Conservation (phyloP, 2,113 vertebrate genomes). For the Alligator sinensis region DNA sequence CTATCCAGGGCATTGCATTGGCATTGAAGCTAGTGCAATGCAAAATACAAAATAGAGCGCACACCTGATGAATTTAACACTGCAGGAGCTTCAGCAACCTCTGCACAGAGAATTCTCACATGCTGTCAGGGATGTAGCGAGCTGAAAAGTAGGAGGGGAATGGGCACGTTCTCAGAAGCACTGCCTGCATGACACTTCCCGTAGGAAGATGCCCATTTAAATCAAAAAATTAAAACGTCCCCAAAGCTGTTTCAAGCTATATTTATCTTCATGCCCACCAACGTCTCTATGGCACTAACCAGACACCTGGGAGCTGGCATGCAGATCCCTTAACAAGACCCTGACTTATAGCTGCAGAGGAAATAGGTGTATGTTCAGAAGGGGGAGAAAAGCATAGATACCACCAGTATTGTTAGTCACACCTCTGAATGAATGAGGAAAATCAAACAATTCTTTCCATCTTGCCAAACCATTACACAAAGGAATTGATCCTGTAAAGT, state of each 20-base stretch:
- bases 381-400: background rate
- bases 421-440: background rate
- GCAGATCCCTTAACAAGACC: background rate
- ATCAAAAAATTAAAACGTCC: background rate
- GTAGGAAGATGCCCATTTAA: background rate
- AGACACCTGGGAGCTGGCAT: background rate
- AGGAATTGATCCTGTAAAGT: background rate
- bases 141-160: background rate
- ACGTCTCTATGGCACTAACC: background rate
- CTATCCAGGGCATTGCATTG: rapidly evolving
- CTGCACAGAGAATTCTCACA: background rate
- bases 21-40: background rate
- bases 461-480: slow-evolving; percentile 4
- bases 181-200: background rate
- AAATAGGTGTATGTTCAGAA: background rate
- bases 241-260: background rate
- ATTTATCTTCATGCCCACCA: background rate
- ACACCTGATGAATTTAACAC: background rate
- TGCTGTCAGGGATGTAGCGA: background rate
- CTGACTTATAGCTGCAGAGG: background rate
- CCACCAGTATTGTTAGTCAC: background rate
- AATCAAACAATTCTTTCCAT: background rate
- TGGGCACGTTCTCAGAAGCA: background rate
- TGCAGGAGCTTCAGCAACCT: background rate
- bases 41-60: background rate